Evolutionary conservation across 2,113 vertebrate species (phyloP), one percentile per base, ranked within the genome.

Genomic region (Calidris pugnax): DNA sequence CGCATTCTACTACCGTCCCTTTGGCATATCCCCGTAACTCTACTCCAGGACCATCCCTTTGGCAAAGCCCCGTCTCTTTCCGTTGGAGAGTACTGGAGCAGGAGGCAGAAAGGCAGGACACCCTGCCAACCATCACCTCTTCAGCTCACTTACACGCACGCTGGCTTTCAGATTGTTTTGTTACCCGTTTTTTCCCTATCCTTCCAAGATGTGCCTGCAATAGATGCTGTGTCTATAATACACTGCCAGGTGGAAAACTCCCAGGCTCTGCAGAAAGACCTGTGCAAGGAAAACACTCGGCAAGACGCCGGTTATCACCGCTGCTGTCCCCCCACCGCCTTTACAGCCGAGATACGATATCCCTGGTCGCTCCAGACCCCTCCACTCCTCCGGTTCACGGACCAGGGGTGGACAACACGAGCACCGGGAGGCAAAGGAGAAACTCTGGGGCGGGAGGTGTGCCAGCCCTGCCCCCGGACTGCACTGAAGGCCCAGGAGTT

Each of bases 401-500:
- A n/a, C 4, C 39, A 35, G 5, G 14, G 30, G 8, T 3, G 56
- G 39, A 16, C 64, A 33, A 4, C 22, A 8, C 20, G 3, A 73
- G 24, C 28, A 16, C 26, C 1, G 6, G 14, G 7, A 15, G 30
- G 6, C 10, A 17, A 74, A 5, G 18, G 1, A 3, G 30, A 16
- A 63, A 24, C 63, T 41, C 72, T 1, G 6, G 0, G 8, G 7
- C 32, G 17, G 13, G 0, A 10, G 20, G 15, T 5, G 48, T 2
- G 41, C 27, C n/a, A 60, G 14, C 76, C 51, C 28, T 17, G 72
- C 20, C 23, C 37, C 9, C 59, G 20, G 17, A 7, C 2, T 2
- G 85, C 56, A 21, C 56, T 3, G 83, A 14, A 88, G 75, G 79
- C 79, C 82, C 39, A 3, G 66, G 45, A 62, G 39, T 3, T 14